Conservation (phyloP, 2,113 vertebrate species). For the Gavialis gangeticus region DNA sequence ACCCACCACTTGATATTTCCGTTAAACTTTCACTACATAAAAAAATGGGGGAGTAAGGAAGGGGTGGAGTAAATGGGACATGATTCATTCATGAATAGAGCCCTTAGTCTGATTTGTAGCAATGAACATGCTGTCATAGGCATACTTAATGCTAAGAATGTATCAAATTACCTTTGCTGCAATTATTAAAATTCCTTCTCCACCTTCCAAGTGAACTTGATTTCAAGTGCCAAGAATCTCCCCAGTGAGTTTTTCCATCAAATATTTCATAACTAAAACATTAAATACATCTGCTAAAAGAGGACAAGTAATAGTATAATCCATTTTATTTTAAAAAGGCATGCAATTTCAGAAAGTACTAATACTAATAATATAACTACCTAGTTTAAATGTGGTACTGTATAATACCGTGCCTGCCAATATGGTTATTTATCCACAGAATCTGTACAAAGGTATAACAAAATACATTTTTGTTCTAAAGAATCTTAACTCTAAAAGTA, state of each 20-base stretch:
- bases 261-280: slow-evolving; percentile 72
- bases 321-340: slow-evolving; percentile 72
- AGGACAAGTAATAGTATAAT: slow-evolving; percentile 66
- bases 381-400: slow-evolving; percentile 51
- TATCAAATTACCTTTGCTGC: slow-evolving; percentile 67
- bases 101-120: slow-evolving; percentile 62
- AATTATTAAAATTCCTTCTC: slow-evolving; percentile 74
- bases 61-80: slow-evolving; percentile 7
- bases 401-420: slow-evolving; percentile 45
- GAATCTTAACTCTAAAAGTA: slow-evolving; percentile 33
- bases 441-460: not conserved
- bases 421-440: slow-evolving; percentile 56
- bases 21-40: slow-evolving; percentile 52
- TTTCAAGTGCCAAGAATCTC: slow-evolving; percentile 72
- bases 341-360: slow-evolving; percentile 66
- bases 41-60: slow-evolving; percentile 20
- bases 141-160: slow-evolving; percentile 68
- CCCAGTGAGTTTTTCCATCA: slow-evolving; percentile 66
- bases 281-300: slow-evolving; percentile 73
- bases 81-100: slow-evolving; percentile 66
- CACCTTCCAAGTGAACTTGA: slow-evolving; percentile 65
- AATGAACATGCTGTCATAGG: slow-evolving; percentile 55
- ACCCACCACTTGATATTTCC: slow-evolving; percentile 45
- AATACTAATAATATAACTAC: slow-evolving; percentile 68
- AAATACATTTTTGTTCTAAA: not conserved